A percentile compares a stretch with the other conserved stretches of the same genome.
phyloP scores from a whole-genome alignment of 2,113 vertebrate species.

The Loxodonta africana region DNA sequence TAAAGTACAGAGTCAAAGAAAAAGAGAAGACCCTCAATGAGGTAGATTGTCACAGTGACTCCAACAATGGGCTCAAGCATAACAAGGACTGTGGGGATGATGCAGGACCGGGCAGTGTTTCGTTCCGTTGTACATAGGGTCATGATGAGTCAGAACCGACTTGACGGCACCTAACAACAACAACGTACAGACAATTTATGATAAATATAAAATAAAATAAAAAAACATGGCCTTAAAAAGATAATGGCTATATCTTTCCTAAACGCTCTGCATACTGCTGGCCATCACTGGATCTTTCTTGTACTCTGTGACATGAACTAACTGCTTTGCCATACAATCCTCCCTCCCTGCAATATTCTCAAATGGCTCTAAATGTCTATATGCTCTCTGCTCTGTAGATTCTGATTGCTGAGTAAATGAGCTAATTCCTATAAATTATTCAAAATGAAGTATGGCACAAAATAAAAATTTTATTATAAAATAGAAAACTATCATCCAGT shows the following conservation, averaged over 20 bases:
- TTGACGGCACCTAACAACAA: too few species aligned
- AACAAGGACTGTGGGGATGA: too few species aligned
- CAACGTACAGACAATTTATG: not conserved
- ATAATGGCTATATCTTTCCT: not conserved
- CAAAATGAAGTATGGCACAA: not conserved
- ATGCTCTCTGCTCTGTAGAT: not conserved
- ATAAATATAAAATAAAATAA: not conserved
- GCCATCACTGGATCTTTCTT: not conserved
- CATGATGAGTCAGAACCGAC: too few species aligned
- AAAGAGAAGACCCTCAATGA: too few species aligned
- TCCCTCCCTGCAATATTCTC: not conserved
- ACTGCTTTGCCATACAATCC: not conserved
- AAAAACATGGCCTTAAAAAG: not conserved
- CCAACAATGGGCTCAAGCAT: too few species aligned
- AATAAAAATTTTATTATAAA: too few species aligned
- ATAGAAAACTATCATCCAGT: too few species aligned
- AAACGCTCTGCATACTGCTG: not conserved
- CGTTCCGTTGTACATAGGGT: too few species aligned
- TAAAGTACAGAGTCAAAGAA: too few species aligned
- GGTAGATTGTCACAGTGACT: too few species aligned
- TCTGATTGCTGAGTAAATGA: not conserved
- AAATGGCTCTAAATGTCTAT: not conserved
- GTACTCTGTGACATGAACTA: not conserved
- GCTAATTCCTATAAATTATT: constrained; percentile 33
- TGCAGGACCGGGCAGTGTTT: too few species aligned